Evolutionary conservation across 1,140 invertebrate species (phyloP).

Genomic region (Solenopsis invicta): DNA sequence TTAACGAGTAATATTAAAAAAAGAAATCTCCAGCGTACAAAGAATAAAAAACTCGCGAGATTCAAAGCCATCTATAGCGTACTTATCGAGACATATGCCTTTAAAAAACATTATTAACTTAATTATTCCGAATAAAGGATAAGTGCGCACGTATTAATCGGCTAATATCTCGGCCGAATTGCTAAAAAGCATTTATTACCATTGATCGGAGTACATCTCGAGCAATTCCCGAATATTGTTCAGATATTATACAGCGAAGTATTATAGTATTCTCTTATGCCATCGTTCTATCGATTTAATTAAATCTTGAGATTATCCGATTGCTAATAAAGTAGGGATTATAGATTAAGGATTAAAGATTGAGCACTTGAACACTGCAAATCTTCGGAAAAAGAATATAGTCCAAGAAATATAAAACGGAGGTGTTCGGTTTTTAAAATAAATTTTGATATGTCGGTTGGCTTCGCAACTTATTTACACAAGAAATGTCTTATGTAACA

Average conservation of each 20-base stretch:
- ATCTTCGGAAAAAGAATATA: neutral
- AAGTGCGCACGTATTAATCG: slow-evolving; percentile 24
- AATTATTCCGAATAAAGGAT: neutral
- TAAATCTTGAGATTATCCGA: slow-evolving; percentile 47
- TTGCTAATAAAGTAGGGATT: slow-evolving; percentile 36
- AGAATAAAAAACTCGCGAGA: too few species aligned
- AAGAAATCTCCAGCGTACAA: too few species aligned
- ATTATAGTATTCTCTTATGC: neutral
- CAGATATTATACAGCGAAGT: neutral
- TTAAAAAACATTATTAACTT: neutral
- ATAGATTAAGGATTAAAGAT: slow-evolving; percentile 9
- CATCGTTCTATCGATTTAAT: slow-evolving; percentile 22
- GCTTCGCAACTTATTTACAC: neutral
- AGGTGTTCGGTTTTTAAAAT: neutral
- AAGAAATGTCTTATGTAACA: neutral
- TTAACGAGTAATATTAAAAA: neutral
- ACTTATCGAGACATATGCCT: neutral
- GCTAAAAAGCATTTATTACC: slow-evolving; percentile 7
- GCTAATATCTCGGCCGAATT: neutral
- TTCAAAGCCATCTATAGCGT: too few species aligned
- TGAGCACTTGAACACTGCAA: neutral
- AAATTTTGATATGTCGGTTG: neutral
- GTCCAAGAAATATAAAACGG: neutral
- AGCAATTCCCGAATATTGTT: slow-evolving; percentile 5
- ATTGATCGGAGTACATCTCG: neutral